Evolutionary conservation across 2,113 vertebrate genomes (phyloP), one percentile per base, ranked within the genome.

Genomic region (Scomber japonicus): DNA sequence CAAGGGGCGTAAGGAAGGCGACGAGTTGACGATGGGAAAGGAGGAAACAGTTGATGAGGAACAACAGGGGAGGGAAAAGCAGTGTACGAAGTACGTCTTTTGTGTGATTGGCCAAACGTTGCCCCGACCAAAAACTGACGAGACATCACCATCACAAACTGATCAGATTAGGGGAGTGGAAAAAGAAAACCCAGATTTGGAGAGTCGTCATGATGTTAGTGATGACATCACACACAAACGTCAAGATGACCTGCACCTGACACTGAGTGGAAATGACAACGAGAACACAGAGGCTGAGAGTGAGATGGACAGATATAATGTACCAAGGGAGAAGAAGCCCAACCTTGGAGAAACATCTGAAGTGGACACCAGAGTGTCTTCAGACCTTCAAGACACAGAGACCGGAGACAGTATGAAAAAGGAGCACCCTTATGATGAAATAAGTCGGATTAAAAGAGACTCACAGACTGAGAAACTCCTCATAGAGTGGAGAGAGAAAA

Each of bases 381-480:
- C 77, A 75, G 71, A 35, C 1, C 55, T 5, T 45, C 50, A 59
- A 15, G 46, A 65, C 24, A 3, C 24, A 70, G 62, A 88, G 48
- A 40, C 73, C 19, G 50, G 0, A n/a, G 78, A 72, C 10, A 50
- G 2, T 61, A 50, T 24, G n/a, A 75, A 85, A 79, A 27, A 1
- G 10, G 89, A 82, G 27, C 35, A 74, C 44, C 75, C 57, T 0
- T 75, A 64, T 15, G 55, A 45, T 0, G 80, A 81, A 60, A 85
- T 83, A 4, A 64, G 70, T 8, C n/a, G 30, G 0, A 16, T 80
- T 0, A 88, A 82, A 60, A 89, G 83, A 76, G 91, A 94, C 78
- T 85, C 85, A 0, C 44, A 66, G 71, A 94, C 92, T n/a, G 92
- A 93, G 46, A 88, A 19, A 53, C 92, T 94, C 48, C 92, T 94